Percentiles rank a stretch among this genome's conserved stretches.
Evolutionary conservation across 2,888 invertebrate species (phyloP).

Genomic region (Pristionchus mayeri): DNA sequence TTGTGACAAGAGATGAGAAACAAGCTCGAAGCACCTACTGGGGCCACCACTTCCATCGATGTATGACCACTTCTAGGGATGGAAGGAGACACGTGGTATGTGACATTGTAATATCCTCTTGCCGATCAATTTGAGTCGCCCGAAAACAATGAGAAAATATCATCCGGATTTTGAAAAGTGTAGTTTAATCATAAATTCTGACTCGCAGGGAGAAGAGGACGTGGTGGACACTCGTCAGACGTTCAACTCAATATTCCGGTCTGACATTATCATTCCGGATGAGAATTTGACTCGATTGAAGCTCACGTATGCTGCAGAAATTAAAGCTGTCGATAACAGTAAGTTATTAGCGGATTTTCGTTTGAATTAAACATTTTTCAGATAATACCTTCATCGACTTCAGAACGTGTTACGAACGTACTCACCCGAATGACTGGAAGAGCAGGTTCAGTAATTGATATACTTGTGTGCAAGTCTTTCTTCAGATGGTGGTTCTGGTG

Average conservation of each 20-base stretch:
- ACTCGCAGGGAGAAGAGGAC: background rate
- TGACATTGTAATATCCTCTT: too few species aligned
- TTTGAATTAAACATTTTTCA: slow-evolving; percentile 77
- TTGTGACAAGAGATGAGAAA: background rate
- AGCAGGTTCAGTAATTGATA: background rate
- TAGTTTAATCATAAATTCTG: too few species aligned
- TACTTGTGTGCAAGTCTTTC: too few species aligned
- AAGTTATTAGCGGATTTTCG: slow-evolving; percentile 77
- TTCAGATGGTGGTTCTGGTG: slow-evolving; percentile 81
- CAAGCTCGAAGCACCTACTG: background rate
- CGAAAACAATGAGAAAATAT: too few species aligned
- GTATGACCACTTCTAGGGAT: background rate
- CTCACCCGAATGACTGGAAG: background rate
- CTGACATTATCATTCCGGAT: background rate
- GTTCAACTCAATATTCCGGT: background rate
- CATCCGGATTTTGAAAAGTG: too few species aligned
- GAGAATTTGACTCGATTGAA: background rate
- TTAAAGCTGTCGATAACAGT: slow-evolving; percentile 59
- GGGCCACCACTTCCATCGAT: background rate
- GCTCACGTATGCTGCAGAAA: slow-evolving; percentile 54
- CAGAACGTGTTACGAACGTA: background rate
- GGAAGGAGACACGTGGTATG: too few species aligned
- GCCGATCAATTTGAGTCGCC: too few species aligned
- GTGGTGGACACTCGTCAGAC: slow-evolving; percentile 11
- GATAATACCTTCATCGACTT: background rate